A percentile compares a stretch with the other conserved stretches of the same genome.
Conservation (phyloP, 2,797 vertebrate genomes). For the Synanceia verrucosa region DNA sequence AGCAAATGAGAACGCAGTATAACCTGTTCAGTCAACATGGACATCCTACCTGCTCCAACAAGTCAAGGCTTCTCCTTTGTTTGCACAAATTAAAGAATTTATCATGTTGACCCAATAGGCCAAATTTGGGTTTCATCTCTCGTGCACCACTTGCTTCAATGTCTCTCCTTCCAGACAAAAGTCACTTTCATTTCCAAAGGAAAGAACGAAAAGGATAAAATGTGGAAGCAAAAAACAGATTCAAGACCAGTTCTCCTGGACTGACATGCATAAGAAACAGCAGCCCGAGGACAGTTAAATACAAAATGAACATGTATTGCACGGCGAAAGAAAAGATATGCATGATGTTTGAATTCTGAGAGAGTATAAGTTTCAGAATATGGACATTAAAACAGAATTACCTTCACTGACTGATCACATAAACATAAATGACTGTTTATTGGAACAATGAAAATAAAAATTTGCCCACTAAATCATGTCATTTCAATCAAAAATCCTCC, state of each 20-base stretch:
- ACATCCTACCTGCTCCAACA: slow-evolving; percentile 32
- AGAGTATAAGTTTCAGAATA: not conserved
- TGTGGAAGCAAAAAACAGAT: slow-evolving; percentile 12
- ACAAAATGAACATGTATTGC: slow-evolving; percentile 11
- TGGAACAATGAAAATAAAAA: not conserved
- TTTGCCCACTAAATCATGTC: not conserved
- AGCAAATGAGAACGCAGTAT: slow-evolving; percentile 32
- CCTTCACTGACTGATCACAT: not conserved
- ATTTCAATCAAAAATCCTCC: not conserved
- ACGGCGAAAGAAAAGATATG: not conserved
- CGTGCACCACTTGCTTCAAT: slow-evolving; percentile 20
- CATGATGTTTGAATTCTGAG: not conserved
- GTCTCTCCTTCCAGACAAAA: slow-evolving; percentile 46
- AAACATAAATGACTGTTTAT: not conserved
- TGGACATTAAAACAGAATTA: not conserved
- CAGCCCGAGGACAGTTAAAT: slow-evolving; percentile 5
- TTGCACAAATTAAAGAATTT: slow-evolving; percentile 60
- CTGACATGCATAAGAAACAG: not conserved
- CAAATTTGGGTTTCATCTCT: slow-evolving; percentile 33
- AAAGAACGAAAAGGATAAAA: slow-evolving; percentile 1
- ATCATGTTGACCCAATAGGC: slow-evolving; percentile 40
- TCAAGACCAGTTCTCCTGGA: not conserved
- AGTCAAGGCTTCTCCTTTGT: slow-evolving; percentile 72
- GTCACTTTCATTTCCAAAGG: slow-evolving; percentile 13
- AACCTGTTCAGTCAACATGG: slow-evolving; percentile 33